phyloP scores from a whole-genome alignment of 2,797 vertebrate species.

The Notolabrus celidotus region DNA sequence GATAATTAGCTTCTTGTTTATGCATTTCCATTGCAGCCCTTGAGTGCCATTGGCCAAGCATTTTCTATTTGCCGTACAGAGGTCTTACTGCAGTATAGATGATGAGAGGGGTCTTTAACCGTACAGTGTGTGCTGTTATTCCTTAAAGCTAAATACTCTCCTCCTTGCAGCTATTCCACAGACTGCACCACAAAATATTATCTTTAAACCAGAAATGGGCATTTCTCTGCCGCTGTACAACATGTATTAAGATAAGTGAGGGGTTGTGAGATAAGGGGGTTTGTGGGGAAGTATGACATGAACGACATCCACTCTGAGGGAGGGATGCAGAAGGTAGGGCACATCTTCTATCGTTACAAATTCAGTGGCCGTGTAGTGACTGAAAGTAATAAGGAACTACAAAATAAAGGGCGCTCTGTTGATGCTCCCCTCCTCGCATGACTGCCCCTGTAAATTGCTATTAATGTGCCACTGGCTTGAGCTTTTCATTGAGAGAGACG shows the following conservation, averaged over 20 bases:
- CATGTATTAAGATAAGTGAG: conserved; percentile 14
- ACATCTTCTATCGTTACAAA: conserved; percentile 59
- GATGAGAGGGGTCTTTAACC: too few relatives aligned
- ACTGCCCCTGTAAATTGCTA: conserved; percentile 81
- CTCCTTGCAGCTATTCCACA: not conserved
- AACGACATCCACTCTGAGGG: conserved; percentile 39
- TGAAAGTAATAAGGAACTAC: conserved; percentile 78
- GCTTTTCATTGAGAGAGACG: conserved; percentile 80
- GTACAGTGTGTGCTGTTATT: too few relatives aligned
- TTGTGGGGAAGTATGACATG: conserved; percentile 15
- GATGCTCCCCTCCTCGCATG: conserved; percentile 71
- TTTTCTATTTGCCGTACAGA: too few relatives aligned
- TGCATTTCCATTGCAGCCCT: too few relatives aligned
- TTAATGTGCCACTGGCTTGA: conserved; percentile 79
- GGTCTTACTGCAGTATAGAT: too few relatives aligned
- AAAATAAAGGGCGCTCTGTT: conserved; percentile 75
- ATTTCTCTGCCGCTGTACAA: not conserved
- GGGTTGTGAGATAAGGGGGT: conserved; percentile 20
- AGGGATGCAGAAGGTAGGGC: conserved; percentile 52
- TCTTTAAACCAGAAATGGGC: not conserved
- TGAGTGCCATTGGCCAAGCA: too few relatives aligned
- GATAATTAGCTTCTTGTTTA: too few relatives aligned
- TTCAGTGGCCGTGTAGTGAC: conserved; percentile 61
- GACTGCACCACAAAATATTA: not conserved
- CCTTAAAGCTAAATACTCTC: not conserved